Evolutionary conservation across 2,797 vertebrate genomes (phyloP).

Genomic region (Jordanella pulchra): DNA sequence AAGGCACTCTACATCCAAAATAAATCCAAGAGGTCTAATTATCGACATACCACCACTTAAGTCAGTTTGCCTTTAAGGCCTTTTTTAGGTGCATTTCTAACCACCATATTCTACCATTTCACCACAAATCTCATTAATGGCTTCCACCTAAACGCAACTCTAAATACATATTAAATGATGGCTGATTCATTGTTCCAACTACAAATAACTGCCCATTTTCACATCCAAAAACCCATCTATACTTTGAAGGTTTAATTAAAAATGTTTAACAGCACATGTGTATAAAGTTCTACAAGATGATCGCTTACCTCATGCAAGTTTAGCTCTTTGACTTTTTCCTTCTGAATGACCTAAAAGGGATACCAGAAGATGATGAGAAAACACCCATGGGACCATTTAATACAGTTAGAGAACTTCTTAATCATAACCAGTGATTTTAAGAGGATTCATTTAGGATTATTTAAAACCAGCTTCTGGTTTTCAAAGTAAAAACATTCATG

Average conservation of each 20-base stretch:
- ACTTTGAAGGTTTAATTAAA: neutral
- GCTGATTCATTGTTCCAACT: neutral
- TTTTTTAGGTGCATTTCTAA: neutral
- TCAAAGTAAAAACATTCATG: neutral
- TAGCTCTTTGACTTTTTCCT: slow-evolving; percentile 99
- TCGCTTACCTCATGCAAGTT: slow-evolving; percentile 96
- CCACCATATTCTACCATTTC: slow-evolving; percentile 7
- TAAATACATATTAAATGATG: neutral
- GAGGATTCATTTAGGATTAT: neutral
- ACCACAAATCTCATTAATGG: neutral
- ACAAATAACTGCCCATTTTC: neutral
- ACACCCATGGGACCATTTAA: slow-evolving; percentile 8
- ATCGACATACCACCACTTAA: neutral
- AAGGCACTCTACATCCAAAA: too few species aligned
- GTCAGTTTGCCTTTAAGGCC: neutral
- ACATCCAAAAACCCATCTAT: slow-evolving; percentile 4
- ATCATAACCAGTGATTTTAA: neutral
- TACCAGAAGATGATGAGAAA: slow-evolving; percentile 41
- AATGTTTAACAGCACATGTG: slow-evolving; percentile 2
- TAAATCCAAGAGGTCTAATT: neutral
- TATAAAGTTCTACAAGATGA: slow-evolving; percentile 3
- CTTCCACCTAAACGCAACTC: neutral
- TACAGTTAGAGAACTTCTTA: neutral
- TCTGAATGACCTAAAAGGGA: slow-evolving; percentile 92
- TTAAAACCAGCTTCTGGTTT: neutral